Base-by-base conservation (phyloP, 2,888 invertebrate species). In the Podotricha telesiphe region DNA sequence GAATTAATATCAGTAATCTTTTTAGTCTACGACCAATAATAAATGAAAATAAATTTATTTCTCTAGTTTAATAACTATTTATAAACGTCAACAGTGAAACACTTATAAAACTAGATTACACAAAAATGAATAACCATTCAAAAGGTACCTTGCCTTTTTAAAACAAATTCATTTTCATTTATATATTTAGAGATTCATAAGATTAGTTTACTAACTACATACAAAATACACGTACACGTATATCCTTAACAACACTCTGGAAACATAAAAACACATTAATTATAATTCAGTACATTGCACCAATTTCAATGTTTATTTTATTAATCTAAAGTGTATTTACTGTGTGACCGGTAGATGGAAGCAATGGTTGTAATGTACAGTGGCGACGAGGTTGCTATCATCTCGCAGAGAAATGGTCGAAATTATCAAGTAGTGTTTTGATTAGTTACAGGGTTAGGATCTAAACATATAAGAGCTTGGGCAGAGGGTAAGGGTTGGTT, bases 391-490 rank as follows among this genome's bases (percentile, higher is more conserved):
- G 85, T 80, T 81, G 84, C 84, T 85, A 82, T 81, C 82, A 85
- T 86, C 81, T 86, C 82, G 86, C 84, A 86, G 87, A 88, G 89
- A 90, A 89, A 85, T 87, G 80, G 77, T 82, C 82, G 85, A 84
- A 88, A 90, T 91, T 89, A 86, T 89, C 87, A 87, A 87, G 85
- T 88, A 83, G 88, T 91, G 88, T 91, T 88, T 86, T 82, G 89
- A 89, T 91, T 91, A 89, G 91, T 89, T 84, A 91, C 86, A 87
- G 84, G 92, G 88, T 88, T 82, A 91, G 92, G 93, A 92, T 91
- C 89, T 92, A 91, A 90, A 93, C 93, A 93, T 92, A 93, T 92
- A 93, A 86, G 91, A 92, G 91, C 90, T 87, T 88, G 91, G 93
- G 92, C 86, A 87, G 86, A 86, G 91, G 92, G 89, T 86, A 87